phyloP scores from a whole-genome alignment of 2,113 vertebrate genomes.

The Xiphorhynchus elegans region DNA sequence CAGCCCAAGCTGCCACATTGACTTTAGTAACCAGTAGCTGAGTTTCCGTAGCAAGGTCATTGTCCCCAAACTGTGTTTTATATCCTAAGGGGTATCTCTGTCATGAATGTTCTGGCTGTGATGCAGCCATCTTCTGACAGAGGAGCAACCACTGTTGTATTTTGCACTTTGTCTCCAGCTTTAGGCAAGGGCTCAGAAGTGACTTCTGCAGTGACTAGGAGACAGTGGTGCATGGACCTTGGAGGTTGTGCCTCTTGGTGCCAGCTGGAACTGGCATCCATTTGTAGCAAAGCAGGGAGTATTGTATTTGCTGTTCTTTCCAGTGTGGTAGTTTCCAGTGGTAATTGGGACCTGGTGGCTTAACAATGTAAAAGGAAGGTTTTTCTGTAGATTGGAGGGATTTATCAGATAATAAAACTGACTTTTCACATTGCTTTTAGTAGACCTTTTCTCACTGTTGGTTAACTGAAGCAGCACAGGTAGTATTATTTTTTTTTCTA shows the following conservation, averaged over 20 bases:
- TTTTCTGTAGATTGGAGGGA: not conserved
- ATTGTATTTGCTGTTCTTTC: not conserved
- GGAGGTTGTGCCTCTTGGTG: not conserved
- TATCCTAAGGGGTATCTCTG: not conserved
- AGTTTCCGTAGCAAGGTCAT: not conserved
- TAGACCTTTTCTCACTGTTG: not conserved
- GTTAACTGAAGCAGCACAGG: not conserved
- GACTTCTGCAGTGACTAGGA: not conserved
- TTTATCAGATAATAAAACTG: not conserved
- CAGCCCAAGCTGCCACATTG: not conserved
- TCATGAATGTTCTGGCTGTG: not conserved
- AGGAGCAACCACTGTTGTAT: not conserved
- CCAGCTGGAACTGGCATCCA: not conserved
- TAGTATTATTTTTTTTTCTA: not conserved
- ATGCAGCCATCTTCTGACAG: not conserved
- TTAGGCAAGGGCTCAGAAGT: not conserved
- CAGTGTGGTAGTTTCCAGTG: not conserved
- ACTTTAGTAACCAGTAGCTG: not conserved
- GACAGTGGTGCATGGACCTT: not conserved
- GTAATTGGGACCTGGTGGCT: not conserved
- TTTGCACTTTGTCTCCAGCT: not conserved
- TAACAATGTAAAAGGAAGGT: not conserved
- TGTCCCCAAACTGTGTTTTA: not conserved
- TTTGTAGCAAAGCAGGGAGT: not conserved
- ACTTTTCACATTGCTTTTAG: not conserved